Conservation (phyloP, 2,888 invertebrate species). For the Drosophila nr. medialis region DNA sequence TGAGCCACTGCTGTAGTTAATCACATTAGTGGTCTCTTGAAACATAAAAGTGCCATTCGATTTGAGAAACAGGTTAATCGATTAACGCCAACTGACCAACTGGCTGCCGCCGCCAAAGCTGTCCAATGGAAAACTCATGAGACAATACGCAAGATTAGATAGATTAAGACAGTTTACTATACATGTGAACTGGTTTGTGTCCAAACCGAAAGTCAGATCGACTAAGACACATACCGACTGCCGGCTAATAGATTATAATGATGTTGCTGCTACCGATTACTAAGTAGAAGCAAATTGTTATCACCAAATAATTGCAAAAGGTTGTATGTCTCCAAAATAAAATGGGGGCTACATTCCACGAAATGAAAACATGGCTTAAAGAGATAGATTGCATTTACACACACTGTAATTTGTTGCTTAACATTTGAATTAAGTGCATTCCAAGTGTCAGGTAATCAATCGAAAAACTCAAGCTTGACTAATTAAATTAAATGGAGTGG, state of each 20-base stretch:
- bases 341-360: slow-evolving; percentile 2
- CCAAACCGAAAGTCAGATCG: neutral
- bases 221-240: neutral
- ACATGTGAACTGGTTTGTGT: slow-evolving; percentile 19
- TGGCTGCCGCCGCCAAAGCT: neutral
- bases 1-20: slow-evolving; percentile 6
- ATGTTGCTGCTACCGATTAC: neutral
- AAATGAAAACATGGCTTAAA: neutral
- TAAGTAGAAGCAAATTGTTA: slow-evolving; percentile 9
- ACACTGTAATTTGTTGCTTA: neutral
- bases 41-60: slow-evolving; percentile 18
- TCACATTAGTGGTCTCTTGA: slow-evolving; percentile 3
- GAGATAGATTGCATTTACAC: neutral
- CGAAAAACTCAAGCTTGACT: neutral
- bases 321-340: neutral
- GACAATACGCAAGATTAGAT: neutral
- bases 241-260: slow-evolving; percentile 9
- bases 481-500: too few species aligned
- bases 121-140: slow-evolving; percentile 32
- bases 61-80: slow-evolving; percentile 9
- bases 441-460: neutral
- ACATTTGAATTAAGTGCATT: neutral
- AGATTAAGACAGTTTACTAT: neutral
- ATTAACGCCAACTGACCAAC: neutral
- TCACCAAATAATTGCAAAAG: slow-evolving; percentile 1